Evolutionary conservation across 2,797 vertebrate genomes (phyloP).

Genomic region (Syndactyla subalaris): DNA sequence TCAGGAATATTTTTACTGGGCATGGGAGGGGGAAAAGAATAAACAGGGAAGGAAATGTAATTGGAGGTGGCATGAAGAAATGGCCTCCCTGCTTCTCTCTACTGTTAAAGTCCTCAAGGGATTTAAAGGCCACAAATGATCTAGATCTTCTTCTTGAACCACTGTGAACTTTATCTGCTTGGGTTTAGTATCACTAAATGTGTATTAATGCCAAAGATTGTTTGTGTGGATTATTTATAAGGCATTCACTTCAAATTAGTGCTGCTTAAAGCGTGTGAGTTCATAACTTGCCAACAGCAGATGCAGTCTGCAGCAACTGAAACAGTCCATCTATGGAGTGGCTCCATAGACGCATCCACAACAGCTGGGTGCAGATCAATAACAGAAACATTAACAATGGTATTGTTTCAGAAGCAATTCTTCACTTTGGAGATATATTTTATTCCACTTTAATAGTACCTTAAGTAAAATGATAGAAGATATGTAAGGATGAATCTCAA

Average conservation of each 20-base stretch:
- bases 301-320: constrained; percentile 40
- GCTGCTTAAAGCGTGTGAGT: constrained; percentile 53
- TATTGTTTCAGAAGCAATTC: constrained; percentile 40
- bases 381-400: constrained; percentile 41
- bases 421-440: constrained; percentile 54
- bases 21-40: constrained; percentile 2
- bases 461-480: constrained; percentile 56
- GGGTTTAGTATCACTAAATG: constrained; percentile 67
- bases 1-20: constrained; percentile 17
- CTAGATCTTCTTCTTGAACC: constrained; percentile 49
- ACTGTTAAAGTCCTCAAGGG: neutral
- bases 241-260: constrained; percentile 71
- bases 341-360: neutral
- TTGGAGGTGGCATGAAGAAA: constrained; percentile 6
- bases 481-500: constrained; percentile 4
- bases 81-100: neutral
- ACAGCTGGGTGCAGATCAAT: constrained; percentile 54
- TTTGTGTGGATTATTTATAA: constrained; percentile 73
- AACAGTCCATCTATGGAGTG: neutral
- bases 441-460: constrained; percentile 41
- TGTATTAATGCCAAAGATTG: constrained; percentile 61
- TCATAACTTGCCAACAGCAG: constrained; percentile 59
- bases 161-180: constrained; percentile 40
- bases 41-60: constrained; percentile 25
- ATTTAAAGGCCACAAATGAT: constrained; percentile 39